Percentiles rank a stretch among this genome's conserved stretches.
Conservation (phyloP, 2,888 invertebrate genomes). For the Steinernema scapterisci region DNA sequence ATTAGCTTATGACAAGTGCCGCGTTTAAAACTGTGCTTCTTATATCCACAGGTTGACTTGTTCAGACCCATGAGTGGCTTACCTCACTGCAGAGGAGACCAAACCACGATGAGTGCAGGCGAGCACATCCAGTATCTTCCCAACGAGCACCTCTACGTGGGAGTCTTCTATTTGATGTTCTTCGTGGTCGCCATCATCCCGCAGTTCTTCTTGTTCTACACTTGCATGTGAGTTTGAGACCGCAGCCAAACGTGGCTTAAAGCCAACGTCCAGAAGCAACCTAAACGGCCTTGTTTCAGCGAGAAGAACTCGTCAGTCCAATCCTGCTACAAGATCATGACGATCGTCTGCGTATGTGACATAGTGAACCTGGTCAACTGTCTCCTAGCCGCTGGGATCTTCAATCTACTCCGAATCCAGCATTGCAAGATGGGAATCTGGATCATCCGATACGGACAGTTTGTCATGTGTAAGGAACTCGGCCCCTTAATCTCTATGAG, state of each 20-base stretch:
- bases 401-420: neutral
- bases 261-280: too few species aligned
- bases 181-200: neutral
- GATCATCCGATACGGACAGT: constrained; percentile 11
- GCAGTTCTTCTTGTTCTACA: constrained; percentile 13
- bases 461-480: constrained; percentile 2
- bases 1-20: too few species aligned
- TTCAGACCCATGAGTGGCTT: too few species aligned
- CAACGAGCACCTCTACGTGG: neutral
- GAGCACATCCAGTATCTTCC: neutral
- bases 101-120: neutral
- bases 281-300: neutral
- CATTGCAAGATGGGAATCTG: constrained; percentile 13
- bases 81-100: neutral
- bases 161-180: neutral
- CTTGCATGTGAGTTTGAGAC: neutral
- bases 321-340: constrained; percentile 13
- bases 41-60: too few species aligned
- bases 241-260: too few species aligned
- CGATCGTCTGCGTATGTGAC: constrained; percentile 12
- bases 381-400: neutral
- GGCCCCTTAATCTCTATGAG: neutral
- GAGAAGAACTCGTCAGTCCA: neutral
- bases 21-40: too few species aligned
- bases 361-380: constrained; percentile 16